Conservation (phyloP, 2,888 invertebrate genomes). For the Ceraclea dissimilis region DNA sequence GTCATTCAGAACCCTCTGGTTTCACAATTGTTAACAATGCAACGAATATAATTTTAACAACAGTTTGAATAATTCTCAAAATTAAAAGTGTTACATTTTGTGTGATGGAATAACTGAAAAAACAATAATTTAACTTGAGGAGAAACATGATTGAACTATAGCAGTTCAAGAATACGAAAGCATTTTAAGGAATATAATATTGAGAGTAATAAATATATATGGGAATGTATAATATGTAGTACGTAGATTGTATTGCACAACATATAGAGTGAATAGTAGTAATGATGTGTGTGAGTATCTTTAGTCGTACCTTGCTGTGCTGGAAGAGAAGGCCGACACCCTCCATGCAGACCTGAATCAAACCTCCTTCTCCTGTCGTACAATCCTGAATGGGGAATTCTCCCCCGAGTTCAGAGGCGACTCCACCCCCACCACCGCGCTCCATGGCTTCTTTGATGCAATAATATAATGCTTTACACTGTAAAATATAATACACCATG, state of each 20-base stretch:
- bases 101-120: too few relatives aligned
- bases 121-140: too few relatives aligned
- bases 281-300: not conserved
- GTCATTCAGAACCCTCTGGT: too few relatives aligned
- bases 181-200: not conserved
- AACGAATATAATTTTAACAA: too few relatives aligned
- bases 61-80: too few relatives aligned
- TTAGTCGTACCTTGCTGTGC: constrained; percentile 87
- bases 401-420: constrained; percentile 72
- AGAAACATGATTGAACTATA: constrained; percentile 1
- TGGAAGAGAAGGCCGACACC: constrained; percentile 98
- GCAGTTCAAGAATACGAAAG: not conserved
- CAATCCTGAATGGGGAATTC: constrained; percentile 99
- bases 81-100: too few relatives aligned
- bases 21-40: too few relatives aligned
- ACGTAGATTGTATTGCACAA: not conserved
- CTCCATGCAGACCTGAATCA: constrained; percentile 98
- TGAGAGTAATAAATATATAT: not conserved
- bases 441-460: constrained; percentile 99
- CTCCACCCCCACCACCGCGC: constrained; percentile 68
- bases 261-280: not conserved
- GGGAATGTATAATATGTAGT: not conserved
- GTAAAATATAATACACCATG: too few relatives aligned
- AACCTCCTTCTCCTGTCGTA: constrained; percentile 92
- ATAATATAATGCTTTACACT: constrained; percentile 98